Percentiles rank a stretch among this genome's conserved stretches.
phyloP scores from a whole-genome alignment of 2,797 vertebrate species.

The Eurystomus glaucurus region DNA sequence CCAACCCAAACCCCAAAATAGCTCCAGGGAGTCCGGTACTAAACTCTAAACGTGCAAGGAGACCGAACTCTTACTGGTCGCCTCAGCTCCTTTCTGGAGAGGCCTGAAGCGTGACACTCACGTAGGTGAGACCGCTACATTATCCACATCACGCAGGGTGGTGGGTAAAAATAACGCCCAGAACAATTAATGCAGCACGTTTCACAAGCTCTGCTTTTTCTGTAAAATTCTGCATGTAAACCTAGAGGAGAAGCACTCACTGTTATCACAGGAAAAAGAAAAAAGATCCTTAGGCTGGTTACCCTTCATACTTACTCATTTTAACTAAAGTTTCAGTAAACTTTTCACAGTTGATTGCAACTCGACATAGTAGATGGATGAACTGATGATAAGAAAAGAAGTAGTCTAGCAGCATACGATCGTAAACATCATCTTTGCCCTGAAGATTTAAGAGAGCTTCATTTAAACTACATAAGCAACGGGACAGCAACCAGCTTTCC shows the following conservation, averaged over 20 bases:
- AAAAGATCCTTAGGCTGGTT: conserved; percentile 28
- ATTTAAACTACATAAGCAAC: conserved; percentile 30
- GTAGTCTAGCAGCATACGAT: conserved; percentile 98
- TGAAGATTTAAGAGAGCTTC: conserved; percentile 82
- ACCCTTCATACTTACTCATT: conserved; percentile 90
- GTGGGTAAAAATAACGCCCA: background rate
- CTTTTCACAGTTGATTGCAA: conserved; percentile 99
- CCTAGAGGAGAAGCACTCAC: background rate
- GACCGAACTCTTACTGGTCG: background rate
- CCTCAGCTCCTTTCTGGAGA: background rate
- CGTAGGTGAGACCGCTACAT: rapidly evolving
- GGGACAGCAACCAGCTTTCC: background rate
- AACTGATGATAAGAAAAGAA: conserved; percentile 99
- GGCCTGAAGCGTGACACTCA: background rate
- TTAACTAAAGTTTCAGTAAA: conserved; percentile 98
- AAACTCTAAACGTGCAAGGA: background rate
- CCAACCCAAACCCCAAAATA: background rate
- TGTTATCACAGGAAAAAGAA: conserved; percentile 13
- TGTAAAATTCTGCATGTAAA: background rate
- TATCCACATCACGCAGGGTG: rapidly evolving
- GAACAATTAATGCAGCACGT: background rate
- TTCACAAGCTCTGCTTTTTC: background rate
- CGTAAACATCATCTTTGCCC: conserved; percentile 98
- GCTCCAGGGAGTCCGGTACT: background rate
- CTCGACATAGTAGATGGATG: conserved; percentile 97